Evolutionary conservation across 1,140 invertebrate genomes (phyloP).

Genomic region (Rhizoglyphus robini): DNA sequence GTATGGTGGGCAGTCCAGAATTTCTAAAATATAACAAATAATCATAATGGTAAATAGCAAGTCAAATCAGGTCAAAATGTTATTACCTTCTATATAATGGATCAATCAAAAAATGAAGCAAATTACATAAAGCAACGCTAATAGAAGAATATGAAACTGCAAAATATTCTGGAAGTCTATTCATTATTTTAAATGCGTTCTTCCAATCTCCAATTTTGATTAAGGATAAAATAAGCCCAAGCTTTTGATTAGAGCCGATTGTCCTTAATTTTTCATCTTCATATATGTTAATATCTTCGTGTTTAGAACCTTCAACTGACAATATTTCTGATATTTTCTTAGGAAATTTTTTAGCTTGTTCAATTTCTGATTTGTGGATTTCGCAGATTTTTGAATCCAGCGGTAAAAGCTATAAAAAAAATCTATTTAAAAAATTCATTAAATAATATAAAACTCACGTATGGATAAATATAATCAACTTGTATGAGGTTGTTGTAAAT

Average conservation of each 20-base stretch:
- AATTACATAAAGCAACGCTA: conserved; percentile 55
- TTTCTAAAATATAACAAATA: too few relatives aligned
- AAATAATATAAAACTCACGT: conserved; percentile 47
- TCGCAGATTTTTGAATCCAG: conserved; percentile 64
- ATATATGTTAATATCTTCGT: conserved; percentile 46
- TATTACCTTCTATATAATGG: conserved; percentile 73
- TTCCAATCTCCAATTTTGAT: conserved; percentile 78
- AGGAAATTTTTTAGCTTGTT: conserved; percentile 71
- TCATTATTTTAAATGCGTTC: conserved; percentile 60
- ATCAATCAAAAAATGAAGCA: conserved; percentile 73
- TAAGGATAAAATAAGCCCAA: conserved; percentile 75
- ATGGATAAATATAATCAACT: conserved; percentile 75
- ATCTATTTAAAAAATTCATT: conserved; percentile 10
- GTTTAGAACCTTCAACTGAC: conserved; percentile 53
- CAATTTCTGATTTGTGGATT: conserved; percentile 64
- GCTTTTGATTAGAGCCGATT: conserved; percentile 65
- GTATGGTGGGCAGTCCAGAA: conserved; percentile 49
- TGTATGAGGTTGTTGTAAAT: conserved; percentile 71
- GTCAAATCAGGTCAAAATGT: too few relatives aligned
- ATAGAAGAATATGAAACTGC: conserved; percentile 62
- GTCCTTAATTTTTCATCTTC: conserved; percentile 14
- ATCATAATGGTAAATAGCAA: too few relatives aligned
- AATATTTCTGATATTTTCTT: conserved; percentile 61
- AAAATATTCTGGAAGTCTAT: conserved; percentile 64
- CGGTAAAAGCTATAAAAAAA: conserved; percentile 52